phyloP scores from a whole-genome alignment of 1,140 invertebrate species.

The Apis cerana region DNA sequence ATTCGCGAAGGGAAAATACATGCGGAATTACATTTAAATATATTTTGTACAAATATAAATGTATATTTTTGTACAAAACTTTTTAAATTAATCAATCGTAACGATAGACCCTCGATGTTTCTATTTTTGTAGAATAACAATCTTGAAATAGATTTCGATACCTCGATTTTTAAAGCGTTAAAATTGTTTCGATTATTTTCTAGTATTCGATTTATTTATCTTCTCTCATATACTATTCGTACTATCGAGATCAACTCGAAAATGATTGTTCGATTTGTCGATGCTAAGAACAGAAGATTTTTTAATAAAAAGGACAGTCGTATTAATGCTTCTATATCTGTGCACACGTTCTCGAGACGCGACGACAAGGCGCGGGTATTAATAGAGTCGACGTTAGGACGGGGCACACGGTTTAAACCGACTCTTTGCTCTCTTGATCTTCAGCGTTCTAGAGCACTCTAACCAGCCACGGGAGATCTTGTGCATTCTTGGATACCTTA shows the following conservation, averaged over 20 bases:
- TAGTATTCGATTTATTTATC: not conserved
- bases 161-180: no score
- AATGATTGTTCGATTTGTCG: not conserved
- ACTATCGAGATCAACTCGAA: not conserved
- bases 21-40: not conserved
- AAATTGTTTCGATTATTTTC: no score
- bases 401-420: slow-evolving; percentile 45
- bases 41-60: not conserved
- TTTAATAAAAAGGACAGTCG: not conserved
- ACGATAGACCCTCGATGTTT: not conserved
- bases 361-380: slow-evolving; percentile 65
- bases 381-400: slow-evolving; percentile 58
- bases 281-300: not conserved
- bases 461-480: slow-evolving; percentile 40
- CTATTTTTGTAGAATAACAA: not conserved
- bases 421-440: slow-evolving; percentile 51
- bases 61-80: no score
- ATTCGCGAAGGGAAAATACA: no score
- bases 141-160: no score
- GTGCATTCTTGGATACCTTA: slow-evolving; percentile 57
- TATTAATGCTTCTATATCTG: slow-evolving; percentile 16
- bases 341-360: slow-evolving; percentile 50
- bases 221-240: not conserved
- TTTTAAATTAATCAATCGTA: not conserved
- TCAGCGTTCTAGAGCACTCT: slow-evolving; percentile 42